These are phyloP conservation scores for Sericinus montela DNA, from an alignment of 2,888 invertebrate genomes.

Conservation along the genomic window DNA sequence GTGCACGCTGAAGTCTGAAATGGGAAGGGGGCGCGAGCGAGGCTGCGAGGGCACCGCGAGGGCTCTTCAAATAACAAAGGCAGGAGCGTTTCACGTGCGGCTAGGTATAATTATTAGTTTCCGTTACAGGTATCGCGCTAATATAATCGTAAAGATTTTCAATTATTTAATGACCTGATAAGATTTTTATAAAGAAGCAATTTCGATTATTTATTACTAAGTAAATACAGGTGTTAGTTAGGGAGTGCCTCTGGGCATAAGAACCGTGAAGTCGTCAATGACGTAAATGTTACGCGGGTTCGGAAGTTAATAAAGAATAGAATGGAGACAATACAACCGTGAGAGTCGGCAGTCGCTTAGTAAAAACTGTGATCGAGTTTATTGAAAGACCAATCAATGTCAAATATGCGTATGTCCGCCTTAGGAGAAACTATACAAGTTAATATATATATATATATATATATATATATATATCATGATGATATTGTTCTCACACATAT, in stretches of 20 bases:
- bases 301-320: neutral
- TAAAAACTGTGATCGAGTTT: neutral
- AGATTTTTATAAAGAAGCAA: no score
- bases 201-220: no score
- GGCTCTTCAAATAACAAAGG: slow-evolving; percentile 9
- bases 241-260: no score
- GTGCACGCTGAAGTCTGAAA: slow-evolving; percentile 21
- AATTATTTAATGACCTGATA: no score
- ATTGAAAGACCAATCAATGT: slow-evolving; percentile 1
- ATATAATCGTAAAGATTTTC: neutral
- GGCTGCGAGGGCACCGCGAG: slow-evolving; percentile 1
- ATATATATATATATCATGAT: neutral
- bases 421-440: neutral
- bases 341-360: neutral
- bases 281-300: slow-evolving; percentile 32
- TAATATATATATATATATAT: no score
- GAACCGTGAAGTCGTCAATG: slow-evolving; percentile 30
- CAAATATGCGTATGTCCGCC: neutral
- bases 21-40: neutral
- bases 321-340: neutral
- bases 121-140: slow-evolving; percentile 4
- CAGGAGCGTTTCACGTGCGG: neutral
- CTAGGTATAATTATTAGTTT: slow-evolving; percentile 8
- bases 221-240: no score
- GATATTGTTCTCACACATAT: neutral